Conservation (phyloP, 1,140 invertebrate genomes). For the Diorhabda sublineata region DNA sequence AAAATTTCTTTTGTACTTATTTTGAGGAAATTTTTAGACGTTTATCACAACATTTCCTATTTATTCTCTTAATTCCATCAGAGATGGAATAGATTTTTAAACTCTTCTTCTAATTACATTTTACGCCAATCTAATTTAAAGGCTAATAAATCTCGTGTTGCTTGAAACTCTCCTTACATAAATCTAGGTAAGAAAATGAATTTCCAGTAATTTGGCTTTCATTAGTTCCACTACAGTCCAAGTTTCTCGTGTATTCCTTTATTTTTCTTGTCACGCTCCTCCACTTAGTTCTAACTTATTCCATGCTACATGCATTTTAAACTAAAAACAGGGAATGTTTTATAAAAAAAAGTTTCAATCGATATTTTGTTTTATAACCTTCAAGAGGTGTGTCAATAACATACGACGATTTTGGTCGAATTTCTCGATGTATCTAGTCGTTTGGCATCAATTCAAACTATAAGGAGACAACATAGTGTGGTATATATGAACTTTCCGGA, state of each 20-base stretch:
- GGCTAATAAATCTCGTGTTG: slow-evolving; percentile 1
- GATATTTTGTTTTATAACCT: too few relatives aligned
- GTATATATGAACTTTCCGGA: too few relatives aligned
- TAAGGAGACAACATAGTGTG: too few relatives aligned
- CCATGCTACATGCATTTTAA: slow-evolving; percentile 2
- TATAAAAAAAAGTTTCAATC: too few relatives aligned
- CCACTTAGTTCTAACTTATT: slow-evolving; percentile 2
- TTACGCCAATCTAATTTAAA: not conserved
- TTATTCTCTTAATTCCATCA: too few relatives aligned
- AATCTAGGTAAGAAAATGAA: slow-evolving; percentile 2
- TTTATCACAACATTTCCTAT: too few relatives aligned
- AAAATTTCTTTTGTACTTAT: too few relatives aligned
- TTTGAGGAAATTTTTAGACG: too few relatives aligned
- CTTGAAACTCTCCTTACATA: not conserved
- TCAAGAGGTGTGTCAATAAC: too few relatives aligned
- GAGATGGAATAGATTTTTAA: not conserved
- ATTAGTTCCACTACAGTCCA: not conserved
- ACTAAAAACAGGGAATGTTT: not conserved
- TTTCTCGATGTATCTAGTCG: too few relatives aligned
- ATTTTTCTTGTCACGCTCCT: slow-evolving; percentile 1
- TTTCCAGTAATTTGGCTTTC: slow-evolving; percentile 2
- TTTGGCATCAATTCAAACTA: too few relatives aligned
- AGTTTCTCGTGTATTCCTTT: slow-evolving; percentile 2
- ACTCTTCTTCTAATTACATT: not conserved
- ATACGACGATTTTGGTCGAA: too few relatives aligned